Evolutionary conservation across 2,797 vertebrate species (phyloP), one percentile per base, ranked within the genome.

Genomic region (Megaceryle alcyon): DNA sequence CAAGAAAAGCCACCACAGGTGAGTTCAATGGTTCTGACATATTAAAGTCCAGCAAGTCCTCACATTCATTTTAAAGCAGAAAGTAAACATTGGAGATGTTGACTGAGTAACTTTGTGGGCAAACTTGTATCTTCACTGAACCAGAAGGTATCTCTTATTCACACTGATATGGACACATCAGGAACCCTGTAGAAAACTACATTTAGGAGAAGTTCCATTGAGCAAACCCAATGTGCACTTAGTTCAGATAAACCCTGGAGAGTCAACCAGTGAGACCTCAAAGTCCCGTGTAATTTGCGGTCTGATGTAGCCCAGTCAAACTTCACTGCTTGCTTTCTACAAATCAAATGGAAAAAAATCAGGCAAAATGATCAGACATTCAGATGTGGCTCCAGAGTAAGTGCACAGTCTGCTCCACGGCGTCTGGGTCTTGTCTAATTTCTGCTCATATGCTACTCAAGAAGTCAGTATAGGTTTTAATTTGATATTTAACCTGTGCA

Each of bases 141-240:
- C 86, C 92, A 73, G 93, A 96, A 96, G 64, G 88, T 90, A 85
- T 80, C 78, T 82, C 93, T 95, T 96, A 96, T 96, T 97, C 90
- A 97, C 95, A 94, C 90, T 60, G 28, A 14, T 91, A 90, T 95
- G 94, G 96, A 91, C 95, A 91, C 94, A 96, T 90, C 85, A 94
- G 94, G 87, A 96, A 92, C 81, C 60, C n/a, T 0, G 4, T 73
- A 87, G 91, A 81, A 86, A 94, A 49, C 89, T 90, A 21, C 94
- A 94, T 84, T 96, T 95, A 95, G 89, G 72, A 83, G 80, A 88
- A 81, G 80, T 95, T 92, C 90, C 92, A 80, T 17, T 77, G 94
- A 95, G 92, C 90, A 95, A 95, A 90, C 71, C 54, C 90, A 82
- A 28, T 7, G 49, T 90, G 95, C 94, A 96, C 92, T 96, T 95